Conservation (phyloP, 2,797 vertebrate genomes). For the Mus minutoides region DNA sequence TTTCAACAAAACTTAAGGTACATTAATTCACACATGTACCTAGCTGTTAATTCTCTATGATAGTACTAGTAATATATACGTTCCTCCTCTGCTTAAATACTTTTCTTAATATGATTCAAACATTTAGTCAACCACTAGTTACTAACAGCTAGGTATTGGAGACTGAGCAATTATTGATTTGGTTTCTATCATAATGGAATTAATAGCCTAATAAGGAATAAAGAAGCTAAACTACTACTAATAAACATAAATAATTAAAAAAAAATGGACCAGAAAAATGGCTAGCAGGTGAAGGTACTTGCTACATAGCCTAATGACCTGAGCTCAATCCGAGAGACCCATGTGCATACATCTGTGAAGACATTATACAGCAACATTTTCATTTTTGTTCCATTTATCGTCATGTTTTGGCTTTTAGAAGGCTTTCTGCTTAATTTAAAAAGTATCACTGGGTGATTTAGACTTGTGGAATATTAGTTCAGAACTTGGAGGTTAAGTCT, state of each 20-base stretch:
- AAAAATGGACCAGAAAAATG: background rate
- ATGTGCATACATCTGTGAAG: background rate
- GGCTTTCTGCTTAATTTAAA: slow-evolving; percentile 33
- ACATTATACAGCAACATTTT: background rate
- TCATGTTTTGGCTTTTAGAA: slow-evolving; percentile 44
- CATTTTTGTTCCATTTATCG: background rate
- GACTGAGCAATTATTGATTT: slow-evolving; percentile 23
- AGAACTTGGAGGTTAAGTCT: slow-evolving; percentile 39
- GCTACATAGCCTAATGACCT: background rate
- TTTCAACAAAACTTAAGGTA: slow-evolving; percentile 55
- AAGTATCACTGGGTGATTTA: slow-evolving; percentile 29
- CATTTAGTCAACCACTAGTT: slow-evolving; percentile 47
- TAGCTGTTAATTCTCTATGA: background rate
- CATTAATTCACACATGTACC: slow-evolving; percentile 6
- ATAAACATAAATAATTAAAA: slow-evolving; percentile 4
- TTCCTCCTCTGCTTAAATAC: background rate
- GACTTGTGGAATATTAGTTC: slow-evolving; percentile 18
- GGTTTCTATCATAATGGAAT: slow-evolving; percentile 45
- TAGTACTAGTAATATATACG: slow-evolving; percentile 29
- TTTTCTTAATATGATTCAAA: slow-evolving; percentile 51
- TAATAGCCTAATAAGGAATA: slow-evolving; percentile 55
- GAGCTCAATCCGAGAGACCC: background rate
- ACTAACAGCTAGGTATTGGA: slow-evolving; percentile 7
- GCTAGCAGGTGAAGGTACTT: background rate
- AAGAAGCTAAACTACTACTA: slow-evolving; percentile 45